Evolutionary conservation across 1,140 invertebrate species (phyloP), one percentile per base, ranked within the genome.

Genomic region (Goniozus legneri): DNA sequence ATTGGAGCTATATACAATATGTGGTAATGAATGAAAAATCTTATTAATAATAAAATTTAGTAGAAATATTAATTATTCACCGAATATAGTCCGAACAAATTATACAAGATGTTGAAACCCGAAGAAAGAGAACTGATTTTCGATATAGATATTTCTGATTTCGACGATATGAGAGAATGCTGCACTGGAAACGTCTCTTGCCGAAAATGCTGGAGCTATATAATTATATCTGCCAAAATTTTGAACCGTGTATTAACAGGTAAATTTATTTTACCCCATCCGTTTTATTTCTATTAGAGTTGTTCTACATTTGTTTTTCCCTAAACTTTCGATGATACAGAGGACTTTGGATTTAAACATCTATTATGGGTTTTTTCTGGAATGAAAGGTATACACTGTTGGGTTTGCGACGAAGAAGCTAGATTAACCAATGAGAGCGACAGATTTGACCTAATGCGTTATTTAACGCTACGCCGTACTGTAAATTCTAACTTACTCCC

Each of bases 71-170:
- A 55, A 77, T 71, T 48, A 73, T 73, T 16, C 77, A 71, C 6
- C 67, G 74, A 44, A 65, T 58, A 22, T 56, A 71, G 31, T 27
- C 21, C 6, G 36, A 27, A 16, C 22, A 20, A 71, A 75, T 51
- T 67, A 71, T 59, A 60, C 69, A 32, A 59, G 24, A 10, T 32
- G 8, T 58, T 74, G 40, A 60, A 51, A 37, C 77, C 84, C n/a
- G 52, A 77, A 21, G 82, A 88, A 64, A 88, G 91, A 70, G 95
- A 98, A 77, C 73, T 97, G 7, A 91, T 97, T 2, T 95, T 97
- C 79, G 95, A 98, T 86, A 97, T 98, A 64, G 95, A 98, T 82
- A 88, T 98, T 79, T 96, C 94, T 35, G 95, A 98, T 78, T 98
- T 98, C 80, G 94, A 98, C 83, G 91, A 95, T 65, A 84, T 98